phyloP scores from a whole-genome alignment of 1,140 invertebrate species.

The Lerema accius region DNA sequence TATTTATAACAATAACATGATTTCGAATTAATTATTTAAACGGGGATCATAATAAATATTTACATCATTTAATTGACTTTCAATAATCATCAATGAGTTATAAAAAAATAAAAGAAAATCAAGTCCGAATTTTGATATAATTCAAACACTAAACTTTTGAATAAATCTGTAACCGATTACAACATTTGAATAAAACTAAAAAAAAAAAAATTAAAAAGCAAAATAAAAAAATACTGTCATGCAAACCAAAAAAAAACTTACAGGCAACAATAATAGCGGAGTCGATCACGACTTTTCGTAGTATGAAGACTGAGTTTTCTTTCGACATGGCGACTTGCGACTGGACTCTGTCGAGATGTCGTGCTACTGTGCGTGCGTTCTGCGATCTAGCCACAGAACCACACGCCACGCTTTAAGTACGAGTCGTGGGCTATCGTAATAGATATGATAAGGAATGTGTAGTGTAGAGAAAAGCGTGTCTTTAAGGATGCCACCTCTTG shows the following conservation, averaged over 20 bases:
- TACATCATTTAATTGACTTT: too few species aligned
- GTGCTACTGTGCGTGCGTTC: neutral
- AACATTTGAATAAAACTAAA: neutral
- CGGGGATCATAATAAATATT: too few species aligned
- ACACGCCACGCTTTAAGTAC: slow-evolving; percentile 10
- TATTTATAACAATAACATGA: too few species aligned
- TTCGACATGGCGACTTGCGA: slow-evolving; percentile 27
- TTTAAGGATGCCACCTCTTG: slow-evolving; percentile 12
- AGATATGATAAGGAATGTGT: slow-evolving; percentile 19
- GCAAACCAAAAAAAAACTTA: slow-evolving; percentile 42
- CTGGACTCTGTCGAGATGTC: neutral
- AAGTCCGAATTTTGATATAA: too few species aligned
- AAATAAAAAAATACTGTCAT: too few species aligned
- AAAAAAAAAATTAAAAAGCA: slow-evolving; percentile 18
- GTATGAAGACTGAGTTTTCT: slow-evolving; percentile 26
- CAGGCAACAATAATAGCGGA: slow-evolving; percentile 40
- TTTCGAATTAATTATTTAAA: too few species aligned
- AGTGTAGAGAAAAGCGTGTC: slow-evolving; percentile 1
- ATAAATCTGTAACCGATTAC: too few species aligned
- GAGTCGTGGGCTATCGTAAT: slow-evolving; percentile 1
- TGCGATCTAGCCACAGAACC: neutral
- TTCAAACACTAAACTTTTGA: too few species aligned
- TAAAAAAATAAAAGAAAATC: too few species aligned
- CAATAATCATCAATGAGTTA: too few species aligned
- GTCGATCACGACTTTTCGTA: slow-evolving; percentile 36